Conservation (phyloP, 30 jellyfish, hydroid and myxozoan species). For the Pelagia noctiluca region DNA sequence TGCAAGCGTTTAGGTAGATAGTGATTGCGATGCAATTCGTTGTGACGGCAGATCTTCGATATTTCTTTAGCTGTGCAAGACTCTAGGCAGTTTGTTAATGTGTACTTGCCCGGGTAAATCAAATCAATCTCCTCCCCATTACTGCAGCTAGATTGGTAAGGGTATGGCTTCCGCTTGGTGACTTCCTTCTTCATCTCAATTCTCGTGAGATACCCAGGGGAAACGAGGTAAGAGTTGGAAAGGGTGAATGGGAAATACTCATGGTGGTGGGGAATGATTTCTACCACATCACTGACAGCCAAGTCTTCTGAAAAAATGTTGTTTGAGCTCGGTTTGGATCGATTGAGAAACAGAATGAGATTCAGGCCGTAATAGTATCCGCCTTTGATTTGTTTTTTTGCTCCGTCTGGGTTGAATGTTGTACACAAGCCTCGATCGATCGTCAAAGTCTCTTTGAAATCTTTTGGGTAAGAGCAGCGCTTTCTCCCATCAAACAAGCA, state of each 20-base stretch:
- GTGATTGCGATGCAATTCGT: constrained; percentile 4
- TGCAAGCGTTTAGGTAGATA: constrained; percentile 28
- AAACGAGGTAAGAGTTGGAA: constrained; percentile 34
- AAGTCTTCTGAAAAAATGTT: background rate
- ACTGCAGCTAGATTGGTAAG: constrained; percentile 61
- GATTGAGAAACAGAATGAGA: constrained; percentile 18
- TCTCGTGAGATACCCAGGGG: constrained; percentile 40
- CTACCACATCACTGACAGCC: constrained; percentile 28
- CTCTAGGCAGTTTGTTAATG: constrained; percentile 46
- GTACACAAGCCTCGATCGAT: constrained; percentile 31
- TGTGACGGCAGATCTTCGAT: constrained; percentile 12
- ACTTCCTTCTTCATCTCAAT: constrained; percentile 16
- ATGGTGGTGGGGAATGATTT: constrained; percentile 45
- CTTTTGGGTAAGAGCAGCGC: constrained; percentile 17
- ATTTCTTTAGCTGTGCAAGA: constrained; percentile 26
- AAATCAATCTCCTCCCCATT: constrained; percentile 1
- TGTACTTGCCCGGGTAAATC: constrained; percentile 53
- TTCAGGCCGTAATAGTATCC: constrained; percentile 37
- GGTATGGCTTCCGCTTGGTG: constrained; percentile 24
- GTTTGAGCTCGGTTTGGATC: constrained; percentile 6
- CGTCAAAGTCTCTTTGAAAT: constrained; percentile 21
- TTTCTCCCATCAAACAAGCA: constrained; percentile 3
- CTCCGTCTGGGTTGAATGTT: constrained; percentile 44
- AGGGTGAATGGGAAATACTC: constrained; percentile 33
- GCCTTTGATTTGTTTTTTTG: constrained; percentile 22